These are phyloP conservation scores for Equus quagga DNA, from an alignment of 2,113 vertebrate genomes.

Conservation along the genomic window DNA sequence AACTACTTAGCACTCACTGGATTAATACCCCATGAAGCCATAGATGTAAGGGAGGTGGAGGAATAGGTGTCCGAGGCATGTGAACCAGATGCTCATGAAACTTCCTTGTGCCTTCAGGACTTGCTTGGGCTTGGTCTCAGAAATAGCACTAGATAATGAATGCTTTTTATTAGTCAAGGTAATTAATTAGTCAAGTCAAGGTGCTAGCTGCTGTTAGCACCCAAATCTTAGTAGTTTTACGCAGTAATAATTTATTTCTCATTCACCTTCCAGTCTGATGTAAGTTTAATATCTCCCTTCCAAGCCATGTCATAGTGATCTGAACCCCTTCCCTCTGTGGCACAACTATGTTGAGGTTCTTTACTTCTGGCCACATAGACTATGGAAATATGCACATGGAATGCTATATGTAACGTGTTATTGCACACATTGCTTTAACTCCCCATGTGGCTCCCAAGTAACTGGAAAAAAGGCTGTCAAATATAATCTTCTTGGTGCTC, in stretches of 20 bases:
- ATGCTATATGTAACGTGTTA: neutral
- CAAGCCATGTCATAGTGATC: neutral
- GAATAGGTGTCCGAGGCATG: neutral
- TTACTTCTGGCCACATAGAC: neutral
- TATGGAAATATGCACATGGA: neutral
- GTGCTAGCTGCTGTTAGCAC: neutral
- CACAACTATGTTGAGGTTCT: neutral
- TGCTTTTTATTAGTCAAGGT: neutral
- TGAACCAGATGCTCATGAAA: neutral
- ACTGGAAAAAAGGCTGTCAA: neutral
- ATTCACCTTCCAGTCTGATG: neutral
- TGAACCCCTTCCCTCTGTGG: neutral
- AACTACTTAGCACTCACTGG: neutral
- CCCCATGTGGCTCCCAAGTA: neutral
- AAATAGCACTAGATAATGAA: neutral
- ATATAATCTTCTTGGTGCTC: neutral
- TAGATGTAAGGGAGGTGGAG: neutral
- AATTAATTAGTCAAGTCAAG: neutral
- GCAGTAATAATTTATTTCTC: neutral
- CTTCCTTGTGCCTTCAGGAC: neutral
- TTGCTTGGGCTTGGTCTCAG: neutral
- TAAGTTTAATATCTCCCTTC: neutral
- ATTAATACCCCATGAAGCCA: neutral
- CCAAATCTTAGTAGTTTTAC: neutral
- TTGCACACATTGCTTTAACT: neutral